A percentile compares a stretch with the other conserved stretches of the same genome.
phyloP scores from a whole-genome alignment of 1,140 invertebrate species.

The Littorina saxatilis region DNA sequence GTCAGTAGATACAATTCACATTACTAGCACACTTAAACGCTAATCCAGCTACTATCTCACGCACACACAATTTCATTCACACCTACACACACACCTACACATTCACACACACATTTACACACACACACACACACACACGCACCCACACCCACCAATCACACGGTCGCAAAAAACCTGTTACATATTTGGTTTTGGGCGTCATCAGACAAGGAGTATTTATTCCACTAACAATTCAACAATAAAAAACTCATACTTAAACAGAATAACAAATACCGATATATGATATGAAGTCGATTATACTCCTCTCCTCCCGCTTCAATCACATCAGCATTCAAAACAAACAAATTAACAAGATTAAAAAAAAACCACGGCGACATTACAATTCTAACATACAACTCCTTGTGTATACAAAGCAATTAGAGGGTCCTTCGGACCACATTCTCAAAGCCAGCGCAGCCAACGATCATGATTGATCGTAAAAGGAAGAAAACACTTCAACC shows the following conservation, averaged over 20 bases:
- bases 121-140: not conserved
- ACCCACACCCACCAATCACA: not conserved
- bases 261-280: not conserved
- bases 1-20: not conserved
- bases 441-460: too few species aligned
- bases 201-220: not conserved
- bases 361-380: not conserved
- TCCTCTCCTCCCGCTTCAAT: too few species aligned
- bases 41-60: not conserved
- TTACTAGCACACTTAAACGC: not conserved
- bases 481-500: too few species aligned
- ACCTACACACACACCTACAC: constrained; percentile 17
- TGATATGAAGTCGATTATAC: too few species aligned
- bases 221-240: not conserved
- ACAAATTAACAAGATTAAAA: not conserved
- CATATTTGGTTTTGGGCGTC: too few species aligned
- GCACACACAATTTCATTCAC: not conserved
- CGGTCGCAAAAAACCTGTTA: not conserved
- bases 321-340: too few species aligned
- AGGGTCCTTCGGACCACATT: too few species aligned
- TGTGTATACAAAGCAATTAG: too few species aligned
- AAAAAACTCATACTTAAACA: not conserved
- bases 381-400: too few species aligned
- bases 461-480: too few species aligned
- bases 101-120: not conserved